phyloP scores from a whole-genome alignment of 2,888 invertebrate genomes.

The Itoplectis maculator region DNA sequence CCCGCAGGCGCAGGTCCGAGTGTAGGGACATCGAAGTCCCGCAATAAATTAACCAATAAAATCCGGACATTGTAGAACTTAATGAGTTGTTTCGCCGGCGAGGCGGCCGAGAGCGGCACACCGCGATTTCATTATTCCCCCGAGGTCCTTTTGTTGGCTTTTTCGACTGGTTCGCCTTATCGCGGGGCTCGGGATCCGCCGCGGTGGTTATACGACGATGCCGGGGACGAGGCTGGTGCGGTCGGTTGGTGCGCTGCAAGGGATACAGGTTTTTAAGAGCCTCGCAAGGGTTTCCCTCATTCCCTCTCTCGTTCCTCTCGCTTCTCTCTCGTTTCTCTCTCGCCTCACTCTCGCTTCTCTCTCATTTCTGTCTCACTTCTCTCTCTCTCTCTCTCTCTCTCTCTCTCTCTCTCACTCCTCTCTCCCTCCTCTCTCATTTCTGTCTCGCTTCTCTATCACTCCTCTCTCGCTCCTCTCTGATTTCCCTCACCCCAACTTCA shows the following conservation, averaged over 20 bases:
- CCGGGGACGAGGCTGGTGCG: background rate
- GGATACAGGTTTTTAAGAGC: constrained; percentile 57
- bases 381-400: background rate
- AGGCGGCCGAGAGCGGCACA: no score
- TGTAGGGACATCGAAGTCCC: constrained; percentile 10
- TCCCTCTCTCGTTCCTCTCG: constrained; percentile 1
- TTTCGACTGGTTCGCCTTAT: constrained; percentile 47
- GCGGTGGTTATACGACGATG: constrained; percentile 36
- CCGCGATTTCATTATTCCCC: constrained; percentile 3
- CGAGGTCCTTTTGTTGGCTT: constrained; percentile 32
- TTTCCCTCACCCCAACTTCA: no score
- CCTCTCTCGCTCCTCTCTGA: no score
- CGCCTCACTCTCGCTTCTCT: no score
- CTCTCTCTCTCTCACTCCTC: constrained; percentile 3
- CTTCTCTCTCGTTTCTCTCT: no score
- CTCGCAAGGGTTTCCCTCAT: constrained; percentile 3
- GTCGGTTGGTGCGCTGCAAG: constrained; percentile 28
- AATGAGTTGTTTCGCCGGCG: constrained; percentile 38
- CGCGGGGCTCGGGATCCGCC: constrained; percentile 23
- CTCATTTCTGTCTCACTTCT: background rate
- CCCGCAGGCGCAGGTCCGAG: background rate
- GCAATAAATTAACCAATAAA: constrained; percentile 30
- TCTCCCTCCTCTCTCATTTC: background rate
- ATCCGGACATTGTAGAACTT: constrained; percentile 24
- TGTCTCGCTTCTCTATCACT: background rate